Conservation (phyloP, 1,140 invertebrate species). For the Heterodera carotae region DNA sequence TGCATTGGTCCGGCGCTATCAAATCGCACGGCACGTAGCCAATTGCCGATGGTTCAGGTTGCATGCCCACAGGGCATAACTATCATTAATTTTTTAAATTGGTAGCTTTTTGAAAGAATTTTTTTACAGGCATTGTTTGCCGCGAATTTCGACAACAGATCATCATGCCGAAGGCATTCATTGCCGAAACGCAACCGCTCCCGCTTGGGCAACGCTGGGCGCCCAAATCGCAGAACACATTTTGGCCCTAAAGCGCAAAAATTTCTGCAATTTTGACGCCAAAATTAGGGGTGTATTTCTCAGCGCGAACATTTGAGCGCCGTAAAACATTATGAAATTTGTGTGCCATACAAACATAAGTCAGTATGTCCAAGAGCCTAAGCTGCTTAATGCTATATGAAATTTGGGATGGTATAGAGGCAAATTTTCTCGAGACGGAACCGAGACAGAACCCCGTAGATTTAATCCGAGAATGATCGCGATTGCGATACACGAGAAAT, state of each 20-base stretch:
- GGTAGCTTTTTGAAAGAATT: too few species aligned
- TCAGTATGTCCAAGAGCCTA: too few species aligned
- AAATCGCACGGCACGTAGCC: slow-evolving; percentile 53
- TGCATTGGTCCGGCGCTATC: slow-evolving; percentile 33
- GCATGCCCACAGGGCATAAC: slow-evolving; percentile 39
- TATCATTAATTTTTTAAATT: not conserved
- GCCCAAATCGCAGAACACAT: slow-evolving; percentile 29
- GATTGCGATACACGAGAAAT: too few species aligned
- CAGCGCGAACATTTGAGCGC: slow-evolving; percentile 18
- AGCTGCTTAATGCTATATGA: too few species aligned
- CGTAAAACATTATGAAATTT: too few species aligned
- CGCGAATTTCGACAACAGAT: slow-evolving; percentile 48
- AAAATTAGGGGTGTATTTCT: not conserved
- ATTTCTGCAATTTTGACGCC: not conserved
- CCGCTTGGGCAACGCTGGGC: slow-evolving; percentile 23
- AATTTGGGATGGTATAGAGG: too few species aligned
- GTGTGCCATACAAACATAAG: too few species aligned
- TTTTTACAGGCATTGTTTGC: slow-evolving; percentile 33
- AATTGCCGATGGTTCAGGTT: slow-evolving; percentile 42
- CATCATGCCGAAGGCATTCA: slow-evolving; percentile 43
- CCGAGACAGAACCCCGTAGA: too few species aligned
- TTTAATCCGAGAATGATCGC: too few species aligned
- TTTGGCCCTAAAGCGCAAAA: slow-evolving; percentile 6
- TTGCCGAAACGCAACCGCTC: slow-evolving; percentile 33
- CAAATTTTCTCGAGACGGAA: too few species aligned